phyloP scores from a whole-genome alignment of 2,113 vertebrate genomes.

The Riparia riparia region DNA sequence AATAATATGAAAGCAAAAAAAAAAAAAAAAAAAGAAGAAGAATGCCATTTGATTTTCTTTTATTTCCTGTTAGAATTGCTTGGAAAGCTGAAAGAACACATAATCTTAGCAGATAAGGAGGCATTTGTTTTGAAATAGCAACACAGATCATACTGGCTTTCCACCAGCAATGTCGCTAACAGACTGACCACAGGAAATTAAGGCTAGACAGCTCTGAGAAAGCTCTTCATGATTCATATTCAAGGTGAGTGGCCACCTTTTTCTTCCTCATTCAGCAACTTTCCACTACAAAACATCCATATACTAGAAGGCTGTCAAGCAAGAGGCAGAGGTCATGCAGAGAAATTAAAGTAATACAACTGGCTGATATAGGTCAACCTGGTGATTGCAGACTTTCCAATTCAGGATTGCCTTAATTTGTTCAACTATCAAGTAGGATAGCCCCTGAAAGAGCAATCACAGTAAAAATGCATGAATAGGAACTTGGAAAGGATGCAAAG shows the following conservation, averaged over 20 bases:
- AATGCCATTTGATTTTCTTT: conserved; percentile 40
- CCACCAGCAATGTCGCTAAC: conserved; percentile 18
- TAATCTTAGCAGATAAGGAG: conserved; percentile 43
- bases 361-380: conserved; percentile 7
- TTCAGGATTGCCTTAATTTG: conserved; percentile 24
- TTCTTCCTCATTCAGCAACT: conserved; percentile 22
- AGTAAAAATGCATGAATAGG: not conserved
- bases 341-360: conserved; percentile 73
- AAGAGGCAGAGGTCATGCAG: conserved; percentile 42
- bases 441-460: not conserved
- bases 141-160: conserved; percentile 51
- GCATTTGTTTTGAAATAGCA: conserved; percentile 66
- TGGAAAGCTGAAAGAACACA: conserved; percentile 52
- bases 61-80: conserved; percentile 44
- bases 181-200: conserved; percentile 67
- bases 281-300: conserved; percentile 42
- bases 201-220: conserved; percentile 54
- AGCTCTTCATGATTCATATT: conserved; percentile 62
- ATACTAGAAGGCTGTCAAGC: conserved; percentile 23
- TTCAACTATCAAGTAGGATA: conserved; percentile 8
- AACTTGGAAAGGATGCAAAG: not conserved
- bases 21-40: not conserved
- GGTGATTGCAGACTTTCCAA: not conserved
- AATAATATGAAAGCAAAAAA: not conserved
- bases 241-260: conserved; percentile 47